Conservation (phyloP, 2,888 invertebrate species). For the Tolmerus cingulatus region DNA sequence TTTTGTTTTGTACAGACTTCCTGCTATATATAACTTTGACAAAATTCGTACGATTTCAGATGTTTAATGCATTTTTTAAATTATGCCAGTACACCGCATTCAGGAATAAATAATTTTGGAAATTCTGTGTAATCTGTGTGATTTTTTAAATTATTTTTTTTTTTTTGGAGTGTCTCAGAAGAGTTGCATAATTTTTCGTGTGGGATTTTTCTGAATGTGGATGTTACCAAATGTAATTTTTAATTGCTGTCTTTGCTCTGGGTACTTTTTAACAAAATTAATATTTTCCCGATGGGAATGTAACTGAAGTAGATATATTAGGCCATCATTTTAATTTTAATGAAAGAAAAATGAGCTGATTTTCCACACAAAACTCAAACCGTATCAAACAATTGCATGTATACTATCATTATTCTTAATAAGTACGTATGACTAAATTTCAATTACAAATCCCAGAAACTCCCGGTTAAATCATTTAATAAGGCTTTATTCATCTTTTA, state of each 20-base stretch:
- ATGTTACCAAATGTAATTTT: background rate
- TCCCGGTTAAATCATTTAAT: no score
- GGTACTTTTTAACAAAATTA: background rate
- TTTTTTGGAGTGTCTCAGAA: background rate
- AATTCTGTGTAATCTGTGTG: background rate
- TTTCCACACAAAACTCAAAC: background rate
- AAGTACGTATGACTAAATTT: no score
- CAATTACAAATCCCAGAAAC: no score
- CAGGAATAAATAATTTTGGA: background rate
- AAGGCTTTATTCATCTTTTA: no score
- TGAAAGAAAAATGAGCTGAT: background rate
- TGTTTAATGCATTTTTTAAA: background rate
- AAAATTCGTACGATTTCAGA: constrained; percentile 8
- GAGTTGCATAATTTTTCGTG: background rate
- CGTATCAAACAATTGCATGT: no score
- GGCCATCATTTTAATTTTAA: background rate
- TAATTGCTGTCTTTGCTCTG: background rate
- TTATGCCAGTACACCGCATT: background rate
- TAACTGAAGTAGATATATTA: background rate
- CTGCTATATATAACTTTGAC: background rate
- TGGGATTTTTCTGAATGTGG: background rate
- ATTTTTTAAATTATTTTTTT: background rate
- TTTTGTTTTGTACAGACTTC: background rate
- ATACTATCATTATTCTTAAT: no score
- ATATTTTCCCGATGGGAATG: background rate